Base-by-base conservation (phyloP, 1,140 invertebrate species). In the Drosophila persimilis region DNA sequence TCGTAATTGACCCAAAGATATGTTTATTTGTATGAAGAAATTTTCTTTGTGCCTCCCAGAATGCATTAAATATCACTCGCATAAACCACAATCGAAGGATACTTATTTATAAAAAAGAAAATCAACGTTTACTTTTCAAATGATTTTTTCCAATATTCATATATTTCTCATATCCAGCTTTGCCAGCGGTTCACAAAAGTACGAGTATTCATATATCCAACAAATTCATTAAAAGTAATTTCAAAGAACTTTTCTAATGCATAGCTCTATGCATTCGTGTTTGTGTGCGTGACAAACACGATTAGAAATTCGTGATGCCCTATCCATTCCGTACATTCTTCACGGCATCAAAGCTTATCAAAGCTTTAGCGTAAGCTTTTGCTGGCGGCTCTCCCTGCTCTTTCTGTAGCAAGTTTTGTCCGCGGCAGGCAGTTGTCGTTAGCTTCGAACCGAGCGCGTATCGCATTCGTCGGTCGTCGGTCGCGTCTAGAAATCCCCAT, bases 371-470 rank as follows among this genome's bases (percentile, higher is more conserved):
- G 65, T 48, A 76, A 76, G 73, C 73, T 76, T 58, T 43, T 47
- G 20, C 47, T 45, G 45, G 20, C 29, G 48, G 48, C 26, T 44
- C 35, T 13, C 11, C 4, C 11, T 1, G 55, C 53, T 67, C 52
- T 66, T 61, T 80, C 64, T 46, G 58, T 69, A 47, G 63, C 66
- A 60, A 65, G 54, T 54, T 57, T 26, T 26, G 7, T 45, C 39
- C 46, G 43, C 43, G 17, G n/a, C 15, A 26, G 53, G 44, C 83
- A 88, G 83, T 88, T 83, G 63, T 70, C 75, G 55, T 79, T 77
- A 59, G 69, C 66, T 77, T 73, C 79, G 83, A 89, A 88, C 57
- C 75, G 79, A 62, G 74, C 72, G 79, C 75, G 72, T 61, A 61
- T 80, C 79, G 60, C 15, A 26, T 43, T 47, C 2, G 17, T 31